Conservation (phyloP, 1,140 invertebrate genomes). For the Drosophila ananassae region DNA sequence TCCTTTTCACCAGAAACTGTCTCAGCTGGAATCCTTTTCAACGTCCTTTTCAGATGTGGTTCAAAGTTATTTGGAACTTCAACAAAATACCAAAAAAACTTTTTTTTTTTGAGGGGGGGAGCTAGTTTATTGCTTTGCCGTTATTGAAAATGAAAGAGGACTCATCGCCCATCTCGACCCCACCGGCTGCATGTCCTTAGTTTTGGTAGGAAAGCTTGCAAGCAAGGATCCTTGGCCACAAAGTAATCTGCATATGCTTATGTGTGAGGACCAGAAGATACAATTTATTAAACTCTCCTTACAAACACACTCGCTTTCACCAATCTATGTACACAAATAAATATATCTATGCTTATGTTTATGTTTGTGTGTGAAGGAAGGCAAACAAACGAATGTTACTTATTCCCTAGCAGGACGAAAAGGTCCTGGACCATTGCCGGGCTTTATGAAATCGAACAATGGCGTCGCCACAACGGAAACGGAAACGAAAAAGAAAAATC, state of each 20-base stretch:
- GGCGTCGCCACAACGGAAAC: not conserved
- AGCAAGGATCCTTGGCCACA: constrained; percentile 10
- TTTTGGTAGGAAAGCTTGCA: too few relatives aligned
- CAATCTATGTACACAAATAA: not conserved
- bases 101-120: constrained; percentile 4
- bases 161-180: not conserved
- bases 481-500: not conserved
- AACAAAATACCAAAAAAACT: not conserved
- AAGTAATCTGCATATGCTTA: constrained; percentile 63
- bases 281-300: constrained; percentile 64
- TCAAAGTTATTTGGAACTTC: not conserved
- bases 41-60: not conserved
- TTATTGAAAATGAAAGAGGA: constrained; percentile 63
- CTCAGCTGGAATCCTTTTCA: not conserved
- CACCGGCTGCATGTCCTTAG: too few relatives aligned
- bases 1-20: not conserved
- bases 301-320: constrained; percentile 5
- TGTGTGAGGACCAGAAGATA: constrained; percentile 48
- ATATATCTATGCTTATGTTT: not conserved
- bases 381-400: constrained; percentile 49
- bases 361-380: not conserved
- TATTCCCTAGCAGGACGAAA: constrained; percentile 16
- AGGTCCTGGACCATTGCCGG: constrained; percentile 1
- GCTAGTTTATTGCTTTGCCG: constrained; percentile 65
- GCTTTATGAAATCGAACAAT: constrained; percentile 14